phyloP scores from a whole-genome alignment of 2,113 vertebrate species.

The Lepus americanus region DNA sequence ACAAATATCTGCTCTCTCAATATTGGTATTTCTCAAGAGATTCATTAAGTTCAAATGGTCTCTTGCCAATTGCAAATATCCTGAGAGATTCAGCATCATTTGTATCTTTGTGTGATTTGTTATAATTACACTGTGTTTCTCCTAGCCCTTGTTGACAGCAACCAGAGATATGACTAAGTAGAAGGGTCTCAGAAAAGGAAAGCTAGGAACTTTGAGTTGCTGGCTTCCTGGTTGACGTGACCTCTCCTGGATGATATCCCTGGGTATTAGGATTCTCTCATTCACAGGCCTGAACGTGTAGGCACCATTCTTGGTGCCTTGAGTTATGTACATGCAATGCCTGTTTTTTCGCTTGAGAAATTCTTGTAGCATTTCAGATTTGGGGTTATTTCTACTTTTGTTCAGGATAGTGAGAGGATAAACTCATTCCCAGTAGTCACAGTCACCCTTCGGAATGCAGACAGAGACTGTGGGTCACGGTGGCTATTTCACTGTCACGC shows the following conservation, averaged over 20 bases:
- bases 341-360: background rate
- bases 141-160: background rate
- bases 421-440: background rate
- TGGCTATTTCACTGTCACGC: background rate
- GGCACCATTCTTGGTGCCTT: no score
- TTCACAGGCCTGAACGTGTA: fast-evolving
- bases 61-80: slow-evolving; percentile 56
- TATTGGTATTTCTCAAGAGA: slow-evolving; percentile 64
- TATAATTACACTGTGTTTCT: slow-evolving; percentile 20
- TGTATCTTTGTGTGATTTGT: background rate
- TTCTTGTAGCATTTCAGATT: background rate
- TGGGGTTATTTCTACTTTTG: background rate
- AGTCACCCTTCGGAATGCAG: background rate
- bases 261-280: background rate
- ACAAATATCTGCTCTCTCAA: slow-evolving; percentile 18
- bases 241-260: background rate
- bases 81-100: slow-evolving; percentile 37
- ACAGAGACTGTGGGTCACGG: no score
- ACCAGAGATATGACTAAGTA: background rate
- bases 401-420: background rate
- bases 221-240: background rate
- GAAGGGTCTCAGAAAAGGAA: background rate
- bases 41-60: slow-evolving; percentile 43
- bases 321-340: background rate
- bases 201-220: background rate